Conservation (phyloP, 2,797 vertebrate species). For the Macroramphosus scolopax region DNA sequence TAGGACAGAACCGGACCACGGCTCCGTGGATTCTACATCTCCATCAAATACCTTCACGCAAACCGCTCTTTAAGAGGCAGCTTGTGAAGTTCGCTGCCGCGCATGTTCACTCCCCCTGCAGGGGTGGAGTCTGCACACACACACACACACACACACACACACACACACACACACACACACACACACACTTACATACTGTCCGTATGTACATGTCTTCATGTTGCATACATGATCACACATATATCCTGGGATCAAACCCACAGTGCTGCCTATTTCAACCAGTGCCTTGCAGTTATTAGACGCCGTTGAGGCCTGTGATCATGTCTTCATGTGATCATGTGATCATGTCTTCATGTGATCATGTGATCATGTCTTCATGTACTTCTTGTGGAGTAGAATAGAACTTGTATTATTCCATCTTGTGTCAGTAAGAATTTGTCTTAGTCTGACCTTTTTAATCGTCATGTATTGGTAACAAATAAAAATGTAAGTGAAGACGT, state of each 20-base stretch:
- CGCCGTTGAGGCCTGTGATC: too few species aligned
- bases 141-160: neutral
- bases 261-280: neutral
- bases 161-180: too few species aligned
- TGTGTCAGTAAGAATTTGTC: conserved; percentile 12
- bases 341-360: too few species aligned
- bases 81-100: conserved; percentile 1
- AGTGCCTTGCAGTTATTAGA: neutral
- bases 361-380: too few species aligned
- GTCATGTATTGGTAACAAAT: conserved; percentile 30
- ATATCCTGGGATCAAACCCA: neutral
- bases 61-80: conserved; percentile 1
- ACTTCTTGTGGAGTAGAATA: conserved; percentile 3
- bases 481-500: conserved; percentile 29
- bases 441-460: conserved; percentile 9
- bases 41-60: conserved; percentile 4
- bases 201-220: conserved; percentile 1
- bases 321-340: too few species aligned
- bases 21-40: neutral
- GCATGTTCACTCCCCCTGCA: conserved; percentile 6
- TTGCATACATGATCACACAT: neutral
- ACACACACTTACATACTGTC: neutral
- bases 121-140: neutral
- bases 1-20: too few species aligned
- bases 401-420: conserved; percentile 6